These are phyloP conservation scores for Fabriciana adippe DNA, from an alignment of 2,888 invertebrate species.

Conservation along the genomic window DNA sequence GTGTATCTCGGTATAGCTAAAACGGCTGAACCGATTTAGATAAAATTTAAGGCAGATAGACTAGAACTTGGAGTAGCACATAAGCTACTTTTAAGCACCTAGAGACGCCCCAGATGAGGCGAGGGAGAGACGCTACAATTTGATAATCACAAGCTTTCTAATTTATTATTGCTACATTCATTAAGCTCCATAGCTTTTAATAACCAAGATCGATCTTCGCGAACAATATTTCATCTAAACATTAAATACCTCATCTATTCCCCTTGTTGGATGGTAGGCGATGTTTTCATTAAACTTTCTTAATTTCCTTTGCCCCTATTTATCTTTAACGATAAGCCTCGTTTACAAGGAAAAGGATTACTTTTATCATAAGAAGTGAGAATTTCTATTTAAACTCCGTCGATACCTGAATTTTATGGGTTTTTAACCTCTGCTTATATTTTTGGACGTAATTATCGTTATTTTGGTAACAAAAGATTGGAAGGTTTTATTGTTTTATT, in stretches of 20 bases:
- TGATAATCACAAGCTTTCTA: not conserved
- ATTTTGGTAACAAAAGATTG: no score
- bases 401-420: not conserved
- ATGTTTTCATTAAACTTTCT: slow-evolving; percentile 75
- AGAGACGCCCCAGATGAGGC: no score
- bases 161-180: slow-evolving; percentile 10
- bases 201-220: slow-evolving; percentile 20
- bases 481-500: no score
- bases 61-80: no score
- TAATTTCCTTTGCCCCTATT: slow-evolving; percentile 55
- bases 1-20: no score
- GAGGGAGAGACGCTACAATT: no score
- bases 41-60: no score
- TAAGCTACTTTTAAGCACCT: no score
- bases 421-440: not conserved
- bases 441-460: no score
- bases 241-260: slow-evolving; percentile 23
- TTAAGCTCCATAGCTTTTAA: slow-evolving; percentile 12
- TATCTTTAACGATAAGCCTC: slow-evolving; percentile 40
- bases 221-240: slow-evolving; percentile 28
- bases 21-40: no score
- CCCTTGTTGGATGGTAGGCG: slow-evolving; percentile 25
- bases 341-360: slow-evolving; percentile 46
- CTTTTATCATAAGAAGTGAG: slow-evolving; percentile 15
- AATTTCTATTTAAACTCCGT: slow-evolving; percentile 11